Conservation (phyloP, 2,797 vertebrate genomes). For the Malacoctenus gilli region DNA sequence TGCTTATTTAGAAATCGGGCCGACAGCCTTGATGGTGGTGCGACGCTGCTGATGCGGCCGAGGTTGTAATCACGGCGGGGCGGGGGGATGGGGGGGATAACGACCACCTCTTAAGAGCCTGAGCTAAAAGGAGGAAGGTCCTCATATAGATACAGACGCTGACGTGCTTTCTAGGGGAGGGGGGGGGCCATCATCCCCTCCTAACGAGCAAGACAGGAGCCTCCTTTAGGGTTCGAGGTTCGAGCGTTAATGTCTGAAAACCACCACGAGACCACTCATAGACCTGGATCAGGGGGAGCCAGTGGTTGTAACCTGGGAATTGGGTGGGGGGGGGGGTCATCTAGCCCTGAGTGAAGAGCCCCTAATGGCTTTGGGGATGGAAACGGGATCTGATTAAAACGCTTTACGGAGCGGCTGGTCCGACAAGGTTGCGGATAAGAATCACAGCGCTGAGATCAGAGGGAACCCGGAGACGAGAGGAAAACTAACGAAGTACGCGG, state of each 20-base stretch:
- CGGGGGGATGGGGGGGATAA: slow-evolving; percentile 39
- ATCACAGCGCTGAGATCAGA: neutral
- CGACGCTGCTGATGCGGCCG: slow-evolving; percentile 30
- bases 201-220: slow-evolving; percentile 5
- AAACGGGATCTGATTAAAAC: slow-evolving; percentile 53
- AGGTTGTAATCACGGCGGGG: slow-evolving; percentile 47
- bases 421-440: slow-evolving; percentile 18
- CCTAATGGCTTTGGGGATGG: slow-evolving; percentile 61
- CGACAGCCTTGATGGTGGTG: slow-evolving; percentile 14
- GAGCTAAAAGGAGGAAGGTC: slow-evolving; percentile 27
- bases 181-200: slow-evolving; percentile 4
- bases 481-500: neutral
- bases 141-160: slow-evolving; percentile 29
- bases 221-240: too few relatives aligned
- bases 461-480: slow-evolving; percentile 8
- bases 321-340: slow-evolving; percentile 63
- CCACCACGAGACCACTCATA: too few relatives aligned
- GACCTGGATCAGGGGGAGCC: slow-evolving; percentile 39
- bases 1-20: slow-evolving; percentile 30
- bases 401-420: slow-evolving; percentile 6
- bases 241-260: too few relatives aligned
- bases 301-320: slow-evolving; percentile 13
- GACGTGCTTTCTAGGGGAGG: slow-evolving; percentile 22
- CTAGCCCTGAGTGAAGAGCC: slow-evolving; percentile 48
- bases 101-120: slow-evolving; percentile 23